Evolutionary conservation across 92 coral and sea anemone species (phyloP), one percentile per base, ranked within the genome.

Genomic region (Phenganax marumi): DNA sequence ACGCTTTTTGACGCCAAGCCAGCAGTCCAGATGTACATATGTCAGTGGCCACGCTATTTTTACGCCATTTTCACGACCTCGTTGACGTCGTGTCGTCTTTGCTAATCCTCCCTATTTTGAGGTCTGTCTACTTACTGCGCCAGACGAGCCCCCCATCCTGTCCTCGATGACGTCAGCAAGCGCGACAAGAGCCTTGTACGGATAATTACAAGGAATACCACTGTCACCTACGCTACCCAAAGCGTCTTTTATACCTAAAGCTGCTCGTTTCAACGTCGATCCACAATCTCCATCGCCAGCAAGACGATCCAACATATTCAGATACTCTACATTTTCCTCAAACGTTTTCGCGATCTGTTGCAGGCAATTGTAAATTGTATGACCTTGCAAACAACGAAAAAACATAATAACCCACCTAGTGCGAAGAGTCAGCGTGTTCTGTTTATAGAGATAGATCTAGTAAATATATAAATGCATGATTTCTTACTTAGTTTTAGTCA

Each of bases 211-310:
- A 0, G 89, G 91, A 10, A 96, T 75, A 21, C 93, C 96, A 63
- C 93, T 90, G 12, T 81, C 62, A 50, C 91, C 89, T 47, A 53
- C 84, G 55, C 91, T 83, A 48, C 99, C 99, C 50, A 92, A 80
- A 17, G 91, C 92, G 22, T 84, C 65, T 82, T 88, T 88, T 57
- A 92, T 73, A 47, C 88, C 99, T 96, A 51, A 11, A 46, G 96
- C 97, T 52, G 97, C 98, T 55, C 91, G 91, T 53, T 91, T 86
- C 43, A 95, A 84, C 1, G 98, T 95, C 18, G 92, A 64, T 13
- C 98, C 98, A 84, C 98, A 95, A 62, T 95, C 98, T 9, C 98
- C 98, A 83, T 95, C 98, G 16, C 98, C 98, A 14, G 86, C 92
- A 25, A 86, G 56, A 78, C 93, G 91, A 69, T 95, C 98, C 81